phyloP scores from a whole-genome alignment of 2,113 vertebrate species.

The Megaleporinus macrocephalus region DNA sequence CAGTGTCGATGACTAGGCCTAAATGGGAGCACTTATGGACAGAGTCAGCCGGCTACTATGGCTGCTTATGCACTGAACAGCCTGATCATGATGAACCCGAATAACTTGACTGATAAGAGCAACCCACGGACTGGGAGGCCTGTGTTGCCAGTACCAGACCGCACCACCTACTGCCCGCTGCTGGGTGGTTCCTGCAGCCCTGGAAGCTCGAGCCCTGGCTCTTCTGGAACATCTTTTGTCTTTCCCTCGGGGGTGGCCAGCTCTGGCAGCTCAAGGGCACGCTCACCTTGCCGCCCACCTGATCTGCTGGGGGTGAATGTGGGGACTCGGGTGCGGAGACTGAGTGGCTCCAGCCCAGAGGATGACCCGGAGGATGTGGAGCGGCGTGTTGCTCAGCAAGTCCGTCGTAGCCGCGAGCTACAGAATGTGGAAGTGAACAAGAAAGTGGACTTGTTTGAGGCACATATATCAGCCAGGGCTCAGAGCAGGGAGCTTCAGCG shows the following conservation, averaged over 20 bases:
- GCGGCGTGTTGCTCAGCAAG: constrained; percentile 79
- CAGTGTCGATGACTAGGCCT: constrained; percentile 53
- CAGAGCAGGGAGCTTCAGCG: constrained; percentile 77
- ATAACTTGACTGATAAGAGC: constrained; percentile 73
- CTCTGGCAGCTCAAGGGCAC: constrained; percentile 45
- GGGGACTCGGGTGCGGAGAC: constrained; percentile 75
- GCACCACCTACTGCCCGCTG: constrained; percentile 74
- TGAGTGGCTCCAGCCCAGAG: constrained; percentile 66
- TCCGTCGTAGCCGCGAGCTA: constrained; percentile 83
- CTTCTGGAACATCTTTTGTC: constrained; percentile 70
- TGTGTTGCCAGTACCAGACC: constrained; percentile 79
- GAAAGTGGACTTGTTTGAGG: constrained; percentile 92
- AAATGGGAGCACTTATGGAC: constrained; percentile 60
- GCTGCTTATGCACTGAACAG: constrained; percentile 66
- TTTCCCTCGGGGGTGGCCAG: constrained; percentile 68
- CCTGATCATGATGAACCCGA: constrained; percentile 64
- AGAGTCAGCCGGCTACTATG: constrained; percentile 61
- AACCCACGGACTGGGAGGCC: constrained; percentile 75
- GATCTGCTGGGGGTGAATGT: constrained; percentile 72
- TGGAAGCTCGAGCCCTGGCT: constrained; percentile 65
- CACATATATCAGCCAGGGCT: constrained; percentile 88
- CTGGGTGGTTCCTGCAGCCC: constrained; percentile 73
- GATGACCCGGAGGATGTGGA: constrained; percentile 56
- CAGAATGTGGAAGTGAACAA: constrained; percentile 93
- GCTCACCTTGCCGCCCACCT: constrained; percentile 65